A percentile compares a stretch with the other conserved stretches of the same genome.
phyloP scores from a whole-genome alignment of 2,888 invertebrate species.

The Cheilosia scutellata region DNA sequence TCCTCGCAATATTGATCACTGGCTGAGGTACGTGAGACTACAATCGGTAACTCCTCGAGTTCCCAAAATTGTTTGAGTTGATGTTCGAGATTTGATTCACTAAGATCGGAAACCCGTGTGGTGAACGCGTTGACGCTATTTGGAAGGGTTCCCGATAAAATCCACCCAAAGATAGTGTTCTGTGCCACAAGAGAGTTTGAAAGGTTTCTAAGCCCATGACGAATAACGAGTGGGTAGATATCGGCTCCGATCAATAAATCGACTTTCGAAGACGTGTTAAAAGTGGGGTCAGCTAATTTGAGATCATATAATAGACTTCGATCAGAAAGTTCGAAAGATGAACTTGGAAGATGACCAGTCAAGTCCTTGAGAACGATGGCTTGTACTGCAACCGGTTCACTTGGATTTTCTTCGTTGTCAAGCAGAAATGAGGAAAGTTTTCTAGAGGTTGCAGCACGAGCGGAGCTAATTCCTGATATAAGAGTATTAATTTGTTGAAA shows the following conservation, averaged over 20 bases:
- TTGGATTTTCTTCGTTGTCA: neutral
- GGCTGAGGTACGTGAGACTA: no score
- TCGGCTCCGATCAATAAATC: constrained; percentile 11
- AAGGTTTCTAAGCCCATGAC: neutral
- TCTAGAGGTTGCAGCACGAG: neutral
- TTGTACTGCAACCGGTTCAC: neutral
- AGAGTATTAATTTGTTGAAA: neutral
- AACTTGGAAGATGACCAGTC: neutral
- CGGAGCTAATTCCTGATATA: neutral
- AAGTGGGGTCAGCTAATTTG: constrained; percentile 8
- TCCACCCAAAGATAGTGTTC: constrained; percentile 13
- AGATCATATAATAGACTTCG: neutral
- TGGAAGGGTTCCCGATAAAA: no score
- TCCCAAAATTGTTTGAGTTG: neutral
- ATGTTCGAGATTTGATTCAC: neutral
- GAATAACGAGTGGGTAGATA: neutral
- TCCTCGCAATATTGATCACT: no score
- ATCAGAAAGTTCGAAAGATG: neutral
- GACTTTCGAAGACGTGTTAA: neutral
- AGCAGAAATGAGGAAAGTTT: neutral
- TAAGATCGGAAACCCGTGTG: neutral
- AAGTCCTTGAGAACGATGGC: constrained; percentile 10
- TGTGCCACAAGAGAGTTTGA: neutral
- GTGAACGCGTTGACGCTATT: neutral
- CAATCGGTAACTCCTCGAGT: no score